phyloP scores from a whole-genome alignment of 2,888 invertebrate genomes.

The Timema cristinae region DNA sequence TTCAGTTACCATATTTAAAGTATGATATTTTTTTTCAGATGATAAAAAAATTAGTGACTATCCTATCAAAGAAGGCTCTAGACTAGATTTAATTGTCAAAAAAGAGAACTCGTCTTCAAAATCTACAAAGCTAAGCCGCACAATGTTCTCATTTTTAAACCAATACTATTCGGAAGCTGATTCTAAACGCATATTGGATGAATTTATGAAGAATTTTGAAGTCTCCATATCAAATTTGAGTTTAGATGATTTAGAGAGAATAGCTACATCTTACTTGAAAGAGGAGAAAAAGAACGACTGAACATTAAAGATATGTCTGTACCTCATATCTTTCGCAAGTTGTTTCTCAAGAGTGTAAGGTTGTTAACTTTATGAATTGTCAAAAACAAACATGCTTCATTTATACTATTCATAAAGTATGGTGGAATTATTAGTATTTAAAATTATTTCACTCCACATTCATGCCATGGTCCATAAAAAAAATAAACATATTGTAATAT shows the following conservation, averaged over 20 bases:
- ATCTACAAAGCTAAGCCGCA: constrained; percentile 18
- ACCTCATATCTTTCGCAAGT: no score
- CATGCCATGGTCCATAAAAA: no score
- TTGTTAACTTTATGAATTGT: no score
- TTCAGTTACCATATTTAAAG: no score
- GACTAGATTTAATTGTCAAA: neutral
- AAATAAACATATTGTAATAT: no score
- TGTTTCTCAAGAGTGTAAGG: no score
- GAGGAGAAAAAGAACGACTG: constrained; percentile 22
- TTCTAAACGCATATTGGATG: constrained; percentile 24
- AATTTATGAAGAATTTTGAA: constrained; percentile 28
- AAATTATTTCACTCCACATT: no score
- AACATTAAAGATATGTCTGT: neutral
- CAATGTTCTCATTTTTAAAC: constrained; percentile 19
- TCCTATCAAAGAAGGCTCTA: neutral
- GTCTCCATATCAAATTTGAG: constrained; percentile 24
- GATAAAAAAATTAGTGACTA: constrained; percentile 2
- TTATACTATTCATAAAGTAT: no score
- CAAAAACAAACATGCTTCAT: no score
- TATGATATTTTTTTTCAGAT: constrained; percentile 4
- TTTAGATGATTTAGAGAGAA: constrained; percentile 27
- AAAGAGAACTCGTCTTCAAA: neutral
- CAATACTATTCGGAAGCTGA: constrained; percentile 27
- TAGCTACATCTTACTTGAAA: constrained; percentile 28
- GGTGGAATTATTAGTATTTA: no score